Percentiles rank a stretch among this genome's conserved stretches.
phyloP scores from a whole-genome alignment of 2,113 vertebrate species.

The Solea senegalensis region DNA sequence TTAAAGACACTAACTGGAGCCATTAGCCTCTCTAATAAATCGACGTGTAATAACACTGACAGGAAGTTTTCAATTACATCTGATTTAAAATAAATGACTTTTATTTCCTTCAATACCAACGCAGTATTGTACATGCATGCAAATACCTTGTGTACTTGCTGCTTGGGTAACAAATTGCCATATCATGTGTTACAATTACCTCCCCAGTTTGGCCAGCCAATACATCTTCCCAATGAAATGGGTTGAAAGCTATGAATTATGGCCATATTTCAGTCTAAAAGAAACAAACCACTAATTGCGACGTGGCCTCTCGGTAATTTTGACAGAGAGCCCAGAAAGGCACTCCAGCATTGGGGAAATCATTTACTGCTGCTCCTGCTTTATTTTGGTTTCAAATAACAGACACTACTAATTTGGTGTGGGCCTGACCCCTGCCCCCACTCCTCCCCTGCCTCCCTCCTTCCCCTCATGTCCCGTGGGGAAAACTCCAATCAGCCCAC shows the following conservation, averaged over 20 bases:
- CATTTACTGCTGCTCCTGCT: conserved; percentile 87
- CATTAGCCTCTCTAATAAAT: conserved; percentile 67
- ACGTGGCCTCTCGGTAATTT: conserved; percentile 82
- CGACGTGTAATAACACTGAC: conserved; percentile 63
- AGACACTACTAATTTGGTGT: conserved; percentile 91
- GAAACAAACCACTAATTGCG: conserved; percentile 87
- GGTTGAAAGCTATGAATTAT: conserved; percentile 86
- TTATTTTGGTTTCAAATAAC: conserved; percentile 93
- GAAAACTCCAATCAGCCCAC: conserved; percentile 89
- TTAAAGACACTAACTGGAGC: conserved; percentile 63
- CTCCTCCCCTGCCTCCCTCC: conserved; percentile 44
- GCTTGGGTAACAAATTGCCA: conserved; percentile 83
- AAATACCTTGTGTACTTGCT: conserved; percentile 80
- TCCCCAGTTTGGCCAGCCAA: conserved; percentile 76
- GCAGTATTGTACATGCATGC: conserved; percentile 9
- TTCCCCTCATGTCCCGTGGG: conserved; percentile 65
- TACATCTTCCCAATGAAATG: conserved; percentile 82
- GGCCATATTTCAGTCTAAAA: conserved; percentile 87
- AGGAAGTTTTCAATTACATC: conserved; percentile 72
- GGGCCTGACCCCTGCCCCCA: conserved; percentile 84
- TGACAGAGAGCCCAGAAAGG: conserved; percentile 80
- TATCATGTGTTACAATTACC: conserved; percentile 86
- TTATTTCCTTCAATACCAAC: conserved; percentile 49
- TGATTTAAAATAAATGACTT: conserved; percentile 71
- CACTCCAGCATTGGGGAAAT: conserved; percentile 81